Evolutionary conservation across 1,140 invertebrate genomes (phyloP).

Genomic region (Asobara japonica): DNA sequence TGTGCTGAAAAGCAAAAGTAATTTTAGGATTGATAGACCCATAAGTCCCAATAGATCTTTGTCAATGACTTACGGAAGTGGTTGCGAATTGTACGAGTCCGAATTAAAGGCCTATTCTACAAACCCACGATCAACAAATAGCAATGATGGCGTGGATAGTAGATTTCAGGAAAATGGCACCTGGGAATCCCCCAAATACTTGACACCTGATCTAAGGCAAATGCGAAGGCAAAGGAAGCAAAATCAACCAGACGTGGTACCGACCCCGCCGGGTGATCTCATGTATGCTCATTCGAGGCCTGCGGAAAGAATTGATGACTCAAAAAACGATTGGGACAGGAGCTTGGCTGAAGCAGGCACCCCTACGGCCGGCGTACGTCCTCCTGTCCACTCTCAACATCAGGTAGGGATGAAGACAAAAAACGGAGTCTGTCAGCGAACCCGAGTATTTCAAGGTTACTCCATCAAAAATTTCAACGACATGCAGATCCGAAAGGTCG

Average conservation of each 20-base stretch:
- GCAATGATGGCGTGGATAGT: slow-evolving; percentile 41
- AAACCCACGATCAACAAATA: slow-evolving; percentile 38
- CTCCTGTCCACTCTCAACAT: slow-evolving; percentile 55
- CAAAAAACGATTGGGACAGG: slow-evolving; percentile 75
- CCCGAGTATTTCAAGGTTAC: not conserved
- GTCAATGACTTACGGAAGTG: slow-evolving; percentile 71
- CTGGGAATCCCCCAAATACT: slow-evolving; percentile 49
- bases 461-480: not conserved
- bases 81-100: slow-evolving; percentile 79
- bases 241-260: slow-evolving; percentile 73
- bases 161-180: slow-evolving; percentile 45
- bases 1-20: slow-evolving; percentile 69
- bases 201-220: slow-evolving; percentile 70
- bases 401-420: slow-evolving; percentile 52
- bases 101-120: slow-evolving; percentile 51
- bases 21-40: slow-evolving; percentile 68
- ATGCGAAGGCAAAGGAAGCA: slow-evolving; percentile 71
- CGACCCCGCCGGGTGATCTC: slow-evolving; percentile 67
- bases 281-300: slow-evolving; percentile 73
- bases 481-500: slow-evolving; percentile 41
- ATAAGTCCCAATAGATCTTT: slow-evolving; percentile 42
- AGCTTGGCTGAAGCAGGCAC: slow-evolving; percentile 60
- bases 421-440: not conserved
- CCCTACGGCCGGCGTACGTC: slow-evolving; percentile 59
- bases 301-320: slow-evolving; percentile 66